Conservation (phyloP, 2,888 invertebrate species). For the Barypeithes pellucidus region DNA sequence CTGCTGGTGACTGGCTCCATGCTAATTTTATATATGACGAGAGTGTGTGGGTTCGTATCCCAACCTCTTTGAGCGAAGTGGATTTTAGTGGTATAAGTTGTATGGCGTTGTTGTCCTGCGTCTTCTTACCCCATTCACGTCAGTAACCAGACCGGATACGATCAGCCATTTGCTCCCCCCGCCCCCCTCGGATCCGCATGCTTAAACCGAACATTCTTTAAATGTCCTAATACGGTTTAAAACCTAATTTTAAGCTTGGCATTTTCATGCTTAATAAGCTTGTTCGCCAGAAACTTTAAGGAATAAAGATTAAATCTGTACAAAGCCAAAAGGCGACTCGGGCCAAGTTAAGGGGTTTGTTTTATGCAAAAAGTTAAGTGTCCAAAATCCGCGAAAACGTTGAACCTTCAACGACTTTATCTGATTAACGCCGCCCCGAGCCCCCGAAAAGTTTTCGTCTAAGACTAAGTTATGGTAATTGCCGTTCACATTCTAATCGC, state of each 20-base stretch:
- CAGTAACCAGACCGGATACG: too few species aligned
- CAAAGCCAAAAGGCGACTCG: constrained; percentile 27
- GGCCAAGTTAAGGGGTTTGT: constrained; percentile 19
- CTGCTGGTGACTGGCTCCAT: too few species aligned
- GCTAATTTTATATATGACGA: too few species aligned
- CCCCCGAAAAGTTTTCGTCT: constrained; percentile 33
- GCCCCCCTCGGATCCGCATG: too few species aligned
- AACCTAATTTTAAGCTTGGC: too few species aligned
- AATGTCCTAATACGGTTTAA: not conserved
- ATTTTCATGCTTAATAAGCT: constrained; percentile 16
- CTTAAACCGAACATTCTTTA: too few species aligned
- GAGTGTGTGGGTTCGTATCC: too few species aligned
- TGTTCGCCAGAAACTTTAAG: constrained; percentile 25
- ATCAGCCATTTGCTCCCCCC: too few species aligned
- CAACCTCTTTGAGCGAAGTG: too few species aligned
- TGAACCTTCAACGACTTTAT: constrained; percentile 29
- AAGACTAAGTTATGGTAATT: constrained; percentile 36
- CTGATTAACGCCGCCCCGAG: constrained; percentile 37
- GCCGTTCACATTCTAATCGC: constrained; percentile 34
- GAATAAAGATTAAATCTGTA: constrained; percentile 41
- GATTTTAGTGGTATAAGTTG: too few species aligned
- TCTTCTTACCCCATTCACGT: too few species aligned
- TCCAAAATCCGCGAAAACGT: constrained; percentile 42
- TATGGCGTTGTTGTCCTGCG: too few species aligned
- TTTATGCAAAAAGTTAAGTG: constrained; percentile 45